Base-by-base conservation (phyloP, 2,888 invertebrate species). In the Leptinotarsa juncta region DNA sequence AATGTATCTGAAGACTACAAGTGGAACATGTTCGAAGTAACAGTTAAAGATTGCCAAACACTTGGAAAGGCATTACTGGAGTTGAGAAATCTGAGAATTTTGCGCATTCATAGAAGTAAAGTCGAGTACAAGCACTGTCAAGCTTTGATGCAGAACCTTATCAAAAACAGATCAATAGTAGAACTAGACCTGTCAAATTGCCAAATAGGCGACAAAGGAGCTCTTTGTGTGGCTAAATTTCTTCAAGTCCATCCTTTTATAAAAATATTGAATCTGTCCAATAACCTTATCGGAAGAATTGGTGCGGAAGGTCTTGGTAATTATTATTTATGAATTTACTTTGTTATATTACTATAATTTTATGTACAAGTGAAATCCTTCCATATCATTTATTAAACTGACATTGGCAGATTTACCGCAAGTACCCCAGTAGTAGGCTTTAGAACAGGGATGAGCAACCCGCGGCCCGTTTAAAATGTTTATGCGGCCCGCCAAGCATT, bases 101-200 rank as follows among this genome's bases (percentile, higher is more conserved):
- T 93, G 73, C 88, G 90, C 62, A 88, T 93, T 16, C 92, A 92
- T 75, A 88, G 90, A 55, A 92, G 92, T 80, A 90, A 90, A 79
- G 84, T 93, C 62, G 91, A 91, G 82, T 91, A 91, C 81, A 87
- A 88, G 0, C 91, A 91, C 84, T 89, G 89, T 0, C 92, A 91
- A 73, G 85, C 91, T 2, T 88, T 93, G 65, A 87, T 92, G 48
- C 90, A 91, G 49, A 73, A 69, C 50, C 72, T 80, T 23, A 74
- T 84, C 18, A 81, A 80, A 65, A 84, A 84, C 65, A 74, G 72
- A 49, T 80, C 89, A 80, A 86, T 93, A 49, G 89, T 90, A 77
- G 91, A 92, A 81, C 82, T 93, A 50, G 92, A 93, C 84, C 90
- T 93, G 67, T 92, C 92, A 75, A 91, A 93, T 83, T 93, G 93